phyloP scores from a whole-genome alignment of 1,140 invertebrate species.

The Drosophila triauraria region DNA sequence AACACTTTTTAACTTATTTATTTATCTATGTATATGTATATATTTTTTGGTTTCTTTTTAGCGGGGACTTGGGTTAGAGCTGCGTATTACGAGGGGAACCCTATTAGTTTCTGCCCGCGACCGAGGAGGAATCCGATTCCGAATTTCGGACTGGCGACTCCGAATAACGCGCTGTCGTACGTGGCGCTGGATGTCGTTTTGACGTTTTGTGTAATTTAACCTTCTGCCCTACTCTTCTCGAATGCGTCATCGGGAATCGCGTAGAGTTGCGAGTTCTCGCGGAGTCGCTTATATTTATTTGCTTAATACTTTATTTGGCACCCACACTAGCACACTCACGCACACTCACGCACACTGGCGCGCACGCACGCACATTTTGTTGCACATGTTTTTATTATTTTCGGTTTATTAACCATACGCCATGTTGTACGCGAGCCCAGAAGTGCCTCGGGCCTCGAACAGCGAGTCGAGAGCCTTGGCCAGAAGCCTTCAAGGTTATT shows the following conservation, averaged over 20 bases:
- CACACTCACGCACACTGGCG: constrained; percentile 6
- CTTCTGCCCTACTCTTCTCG: constrained; percentile 81
- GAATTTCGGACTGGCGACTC: constrained; percentile 44
- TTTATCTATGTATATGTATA: too few relatives aligned
- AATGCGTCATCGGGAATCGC: constrained; percentile 75
- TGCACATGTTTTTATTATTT: constrained; percentile 44
- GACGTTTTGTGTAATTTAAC: constrained; percentile 81
- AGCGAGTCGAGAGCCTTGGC: constrained; percentile 42
- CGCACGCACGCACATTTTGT: constrained; percentile 42
- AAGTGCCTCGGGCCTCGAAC: constrained; percentile 32
- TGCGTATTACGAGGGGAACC: constrained; percentile 1
- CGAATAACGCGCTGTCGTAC: constrained; percentile 44
- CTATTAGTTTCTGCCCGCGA: constrained; percentile 29
- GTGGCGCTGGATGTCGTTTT: constrained; percentile 45
- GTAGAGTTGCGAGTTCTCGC: constrained; percentile 32
- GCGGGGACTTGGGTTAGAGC: not conserved
- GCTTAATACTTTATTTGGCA: constrained; percentile 73
- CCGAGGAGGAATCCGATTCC: constrained; percentile 30
- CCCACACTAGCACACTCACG: constrained; percentile 27
- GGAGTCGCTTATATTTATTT: constrained; percentile 54
- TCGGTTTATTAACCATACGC: constrained; percentile 70
- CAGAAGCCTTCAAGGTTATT: constrained; percentile 70
- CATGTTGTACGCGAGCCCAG: constrained; percentile 58
- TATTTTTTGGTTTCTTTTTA: not conserved
- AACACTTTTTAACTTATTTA: not conserved